phyloP scores from a whole-genome alignment of 2,888 invertebrate species.

The Gymnocheta viridis region DNA sequence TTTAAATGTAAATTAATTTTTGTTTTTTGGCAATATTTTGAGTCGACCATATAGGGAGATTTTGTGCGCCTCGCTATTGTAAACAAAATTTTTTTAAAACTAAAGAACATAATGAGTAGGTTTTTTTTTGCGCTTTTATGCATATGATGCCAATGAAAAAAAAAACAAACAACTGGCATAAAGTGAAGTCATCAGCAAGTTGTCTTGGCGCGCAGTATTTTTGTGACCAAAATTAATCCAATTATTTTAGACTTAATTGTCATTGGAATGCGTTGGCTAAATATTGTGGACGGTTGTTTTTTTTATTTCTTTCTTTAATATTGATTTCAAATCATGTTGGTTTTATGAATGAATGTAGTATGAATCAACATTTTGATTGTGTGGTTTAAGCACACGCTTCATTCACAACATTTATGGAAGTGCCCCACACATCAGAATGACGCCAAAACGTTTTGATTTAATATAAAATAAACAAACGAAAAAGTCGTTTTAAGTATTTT shows the following conservation, averaged over 20 bases:
- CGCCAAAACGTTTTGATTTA: conserved; percentile 58
- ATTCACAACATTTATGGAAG: conserved; percentile 62
- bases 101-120: conserved; percentile 52
- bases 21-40: conserved; percentile 60
- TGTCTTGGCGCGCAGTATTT: conserved; percentile 44
- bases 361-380: conserved; percentile 60
- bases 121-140: conserved; percentile 42
- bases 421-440: conserved; percentile 66
- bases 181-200: conserved; percentile 63
- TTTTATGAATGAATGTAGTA: conserved; percentile 45
- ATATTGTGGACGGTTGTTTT: conserved; percentile 44
- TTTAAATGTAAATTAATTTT: conserved; percentile 6
- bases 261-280: conserved; percentile 67
- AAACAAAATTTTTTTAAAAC: conserved; percentile 23
- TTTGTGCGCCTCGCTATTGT: conserved; percentile 57
- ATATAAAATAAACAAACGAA: conserved; percentile 4
- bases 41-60: conserved; percentile 67
- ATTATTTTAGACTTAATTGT: conserved; percentile 55
- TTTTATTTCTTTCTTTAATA: neutral
- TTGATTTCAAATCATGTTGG: conserved; percentile 36
- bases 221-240: conserved; percentile 61
- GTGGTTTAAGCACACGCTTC: conserved; percentile 57
- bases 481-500: conserved; percentile 41
- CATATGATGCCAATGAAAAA: conserved; percentile 1
- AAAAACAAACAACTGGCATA: neutral